phyloP scores from a whole-genome alignment of 2,888 invertebrate genomes.

The Phoenoteleia sp. region DNA sequence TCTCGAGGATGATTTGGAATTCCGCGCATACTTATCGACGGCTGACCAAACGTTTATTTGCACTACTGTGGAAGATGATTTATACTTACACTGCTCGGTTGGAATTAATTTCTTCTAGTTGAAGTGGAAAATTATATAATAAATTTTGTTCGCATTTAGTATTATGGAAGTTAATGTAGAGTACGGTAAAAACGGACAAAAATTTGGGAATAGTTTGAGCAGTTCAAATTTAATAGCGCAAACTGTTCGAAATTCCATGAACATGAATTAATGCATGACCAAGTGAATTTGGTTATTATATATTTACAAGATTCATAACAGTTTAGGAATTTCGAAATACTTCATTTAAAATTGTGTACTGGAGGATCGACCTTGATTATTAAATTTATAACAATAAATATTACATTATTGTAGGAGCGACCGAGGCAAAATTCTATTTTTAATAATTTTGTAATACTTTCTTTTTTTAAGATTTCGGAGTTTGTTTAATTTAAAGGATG shows the following conservation, averaged over 20 bases:
- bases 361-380: no score
- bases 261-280: conserved; percentile 30
- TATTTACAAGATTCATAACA: conserved; percentile 8
- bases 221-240: conserved; percentile 45
- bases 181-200: conserved; percentile 21
- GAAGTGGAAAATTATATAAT: conserved; percentile 64
- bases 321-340: conserved; percentile 13
- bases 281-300: conserved; percentile 4
- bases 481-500: no score
- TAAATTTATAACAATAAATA: no score
- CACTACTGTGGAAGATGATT: conserved; percentile 57
- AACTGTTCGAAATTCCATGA: conserved; percentile 30
- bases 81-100: conserved; percentile 47
- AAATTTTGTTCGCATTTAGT: conserved; percentile 54
- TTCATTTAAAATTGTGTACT: no score
- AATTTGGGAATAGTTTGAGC: conserved; percentile 38
- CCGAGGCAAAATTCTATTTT: no score
- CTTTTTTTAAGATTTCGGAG: no score
- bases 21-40: conserved; percentile 37
- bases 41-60: conserved; percentile 60
- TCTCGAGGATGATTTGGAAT: conserved; percentile 30
- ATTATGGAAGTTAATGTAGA: conserved; percentile 43
- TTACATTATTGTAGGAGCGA: no score
- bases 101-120: conserved; percentile 55
- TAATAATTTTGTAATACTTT: no score